These are phyloP conservation scores for Telmatochromis brachygnathus DNA, from an alignment of 2,113 vertebrate species.

Conservation along the genomic window DNA sequence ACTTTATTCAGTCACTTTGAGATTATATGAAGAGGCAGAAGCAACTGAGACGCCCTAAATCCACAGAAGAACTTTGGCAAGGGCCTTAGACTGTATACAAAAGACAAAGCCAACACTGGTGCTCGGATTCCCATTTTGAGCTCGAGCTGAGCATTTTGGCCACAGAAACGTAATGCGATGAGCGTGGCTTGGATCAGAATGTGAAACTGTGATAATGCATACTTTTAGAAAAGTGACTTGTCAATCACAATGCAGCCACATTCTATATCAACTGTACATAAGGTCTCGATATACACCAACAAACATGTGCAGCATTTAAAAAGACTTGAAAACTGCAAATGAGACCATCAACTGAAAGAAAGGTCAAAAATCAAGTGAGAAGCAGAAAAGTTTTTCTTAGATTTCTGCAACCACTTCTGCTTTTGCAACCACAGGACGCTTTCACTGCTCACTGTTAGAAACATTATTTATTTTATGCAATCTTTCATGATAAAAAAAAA, in stretches of 20 bases:
- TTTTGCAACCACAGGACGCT: fast-evolving
- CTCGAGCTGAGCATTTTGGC: neutral
- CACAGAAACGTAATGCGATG: neutral
- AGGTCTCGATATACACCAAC: neutral
- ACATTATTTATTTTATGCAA: neutral
- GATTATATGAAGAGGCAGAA: neutral
- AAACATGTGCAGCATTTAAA: too few relatives aligned
- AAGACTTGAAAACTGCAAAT: too few relatives aligned
- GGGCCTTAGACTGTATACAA: neutral
- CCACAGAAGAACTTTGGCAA: neutral
- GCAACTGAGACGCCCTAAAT: neutral
- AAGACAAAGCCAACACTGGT: neutral
- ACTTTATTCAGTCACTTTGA: neutral
- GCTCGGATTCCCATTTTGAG: neutral
- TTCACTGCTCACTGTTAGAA: neutral
- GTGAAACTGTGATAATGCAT: neutral
- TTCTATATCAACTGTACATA: neutral
- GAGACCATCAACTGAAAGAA: neutral
- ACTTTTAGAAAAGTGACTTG: neutral
- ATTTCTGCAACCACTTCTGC: neutral
- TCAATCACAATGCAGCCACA: neutral
- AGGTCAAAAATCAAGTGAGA: neutral
- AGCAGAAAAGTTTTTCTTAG: neutral
- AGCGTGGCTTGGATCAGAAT: neutral
- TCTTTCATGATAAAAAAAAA: neutral